These are phyloP conservation scores for Auanema sp. DNA, from an alignment of 2,888 invertebrate genomes.

Conservation along the genomic window DNA sequence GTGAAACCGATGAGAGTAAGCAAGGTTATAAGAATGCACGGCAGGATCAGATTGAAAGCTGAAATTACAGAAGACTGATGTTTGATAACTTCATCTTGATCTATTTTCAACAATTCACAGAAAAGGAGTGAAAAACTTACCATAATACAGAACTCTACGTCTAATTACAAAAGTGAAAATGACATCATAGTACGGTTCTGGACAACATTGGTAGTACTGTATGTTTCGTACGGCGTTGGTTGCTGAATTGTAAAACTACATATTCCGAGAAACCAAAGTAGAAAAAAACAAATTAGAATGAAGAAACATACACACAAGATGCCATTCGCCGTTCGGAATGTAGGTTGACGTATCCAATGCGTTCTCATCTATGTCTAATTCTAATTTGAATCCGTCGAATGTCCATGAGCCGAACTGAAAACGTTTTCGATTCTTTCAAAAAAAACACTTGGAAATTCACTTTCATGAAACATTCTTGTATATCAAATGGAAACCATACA, in stretches of 20 bases:
- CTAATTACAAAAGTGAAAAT: conserved; percentile 77
- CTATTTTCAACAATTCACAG: background rate
- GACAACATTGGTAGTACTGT: conserved; percentile 49
- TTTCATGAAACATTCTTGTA: conserved; percentile 71
- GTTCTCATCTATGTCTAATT: conserved; percentile 48
- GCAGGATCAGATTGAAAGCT: conserved; percentile 93
- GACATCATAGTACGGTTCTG: conserved; percentile 50
- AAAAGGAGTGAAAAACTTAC: conserved; percentile 65
- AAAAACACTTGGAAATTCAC: conserved; percentile 11
- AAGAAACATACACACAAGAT: conserved; percentile 26
- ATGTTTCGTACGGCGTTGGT: conserved; percentile 34
- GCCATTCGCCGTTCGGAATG: conserved; percentile 52
- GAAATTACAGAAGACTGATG: conserved; percentile 13
- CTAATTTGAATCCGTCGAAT: conserved; percentile 51
- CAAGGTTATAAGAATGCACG: conserved; percentile 71
- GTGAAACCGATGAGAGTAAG: conserved; percentile 60
- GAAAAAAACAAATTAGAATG: background rate
- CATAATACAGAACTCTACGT: conserved; percentile 94
- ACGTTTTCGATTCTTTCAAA: conserved; percentile 2
- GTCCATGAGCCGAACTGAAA: conserved; percentile 57
- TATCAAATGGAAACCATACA: conserved; percentile 98
- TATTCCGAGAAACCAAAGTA: background rate
- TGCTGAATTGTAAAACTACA: conserved; percentile 20
- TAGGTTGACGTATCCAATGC: conserved; percentile 51
- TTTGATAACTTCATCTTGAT: background rate